Base-by-base conservation (phyloP, 2,888 invertebrate species). In the Malthinus flaveolus region DNA sequence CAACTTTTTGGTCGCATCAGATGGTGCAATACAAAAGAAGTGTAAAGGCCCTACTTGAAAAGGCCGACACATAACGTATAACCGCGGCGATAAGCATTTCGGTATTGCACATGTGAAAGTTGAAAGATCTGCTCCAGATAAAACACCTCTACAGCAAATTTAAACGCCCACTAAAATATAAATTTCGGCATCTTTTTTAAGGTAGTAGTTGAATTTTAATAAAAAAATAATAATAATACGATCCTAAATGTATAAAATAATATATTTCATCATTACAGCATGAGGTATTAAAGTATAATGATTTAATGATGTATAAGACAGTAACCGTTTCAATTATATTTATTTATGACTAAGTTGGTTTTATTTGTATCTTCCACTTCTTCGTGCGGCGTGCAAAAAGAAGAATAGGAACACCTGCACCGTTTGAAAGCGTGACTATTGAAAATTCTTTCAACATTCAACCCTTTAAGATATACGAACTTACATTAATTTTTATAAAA, bases 351-450 rank as follows among this genome's bases (percentile, higher is more conserved):
- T 56, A 51, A 49, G 56, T 60, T 59, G 54, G 51, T 65, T 63
- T 63, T 62, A 65, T 63, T 62, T 63, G 65, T 63, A 65, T 61
- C 63, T 57, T 61, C 59, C 39, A 42, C 39, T 60, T 47, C 53
- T 51, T 58, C 62, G 62, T 62, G 65, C 64, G 61, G 61, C 56
- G 57, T 50, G 57, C 53, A 47, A 13, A 32, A 47, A 57, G 53
- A 61, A 59, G 64, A 57, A 61, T 59, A 50, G 33, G 66, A 65
- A 65, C 66, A 67, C 66, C 65, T 67, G 66, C 62, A 61, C 50
- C 34, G 60, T 58, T 60, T 53, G 52, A 62, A 61, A 67, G 66
- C 67, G 67, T 67, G 67, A 67, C 67, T 66, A 64, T 61, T 61
- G 64, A 65, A 65, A 65, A 67, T 65, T 67, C 66, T 62, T 64